phyloP scores from a whole-genome alignment of 2,888 invertebrate species.

The Plutella xylostella region DNA sequence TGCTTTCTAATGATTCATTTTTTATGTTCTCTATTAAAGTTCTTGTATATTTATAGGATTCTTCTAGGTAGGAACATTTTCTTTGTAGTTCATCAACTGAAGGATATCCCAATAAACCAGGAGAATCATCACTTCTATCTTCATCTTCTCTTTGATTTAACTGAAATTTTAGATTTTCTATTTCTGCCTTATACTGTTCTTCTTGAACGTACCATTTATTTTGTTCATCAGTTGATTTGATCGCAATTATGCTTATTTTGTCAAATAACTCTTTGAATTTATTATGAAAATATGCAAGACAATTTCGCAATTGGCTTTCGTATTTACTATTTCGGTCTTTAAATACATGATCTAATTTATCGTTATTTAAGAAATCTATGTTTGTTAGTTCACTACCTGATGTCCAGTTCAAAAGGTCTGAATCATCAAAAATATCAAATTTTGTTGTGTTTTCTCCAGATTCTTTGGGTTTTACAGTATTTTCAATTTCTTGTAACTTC shows the following conservation, averaged over 20 bases:
- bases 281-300: conserved; percentile 49
- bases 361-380: conserved; percentile 32
- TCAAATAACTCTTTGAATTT: conserved; percentile 54
- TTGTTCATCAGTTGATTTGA: conserved; percentile 47
- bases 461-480: conserved; percentile 21
- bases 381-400: conserved; percentile 29
- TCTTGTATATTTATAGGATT: conserved; percentile 50
- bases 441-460: conserved; percentile 11
- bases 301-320: conserved; percentile 41
- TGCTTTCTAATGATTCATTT: conserved; percentile 56
- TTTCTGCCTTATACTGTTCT: conserved; percentile 53
- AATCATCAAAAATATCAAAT: conserved; percentile 20
- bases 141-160: conserved; percentile 35
- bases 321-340: conserved; percentile 32
- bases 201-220: conserved; percentile 54
- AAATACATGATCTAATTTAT: conserved; percentile 31
- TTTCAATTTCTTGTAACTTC: conserved; percentile 36
- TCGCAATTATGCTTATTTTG: conserved; percentile 51
- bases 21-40: conserved; percentile 63
- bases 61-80: conserved; percentile 54
- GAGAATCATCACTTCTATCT: conserved; percentile 45
- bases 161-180: conserved; percentile 45
- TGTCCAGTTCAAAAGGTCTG: conserved; percentile 49
- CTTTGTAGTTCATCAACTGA: conserved; percentile 35
- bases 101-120: conserved; percentile 37